Evolutionary conservation across 2,113 vertebrate species (phyloP).

Genomic region (Myiagra hebetior): DNA sequence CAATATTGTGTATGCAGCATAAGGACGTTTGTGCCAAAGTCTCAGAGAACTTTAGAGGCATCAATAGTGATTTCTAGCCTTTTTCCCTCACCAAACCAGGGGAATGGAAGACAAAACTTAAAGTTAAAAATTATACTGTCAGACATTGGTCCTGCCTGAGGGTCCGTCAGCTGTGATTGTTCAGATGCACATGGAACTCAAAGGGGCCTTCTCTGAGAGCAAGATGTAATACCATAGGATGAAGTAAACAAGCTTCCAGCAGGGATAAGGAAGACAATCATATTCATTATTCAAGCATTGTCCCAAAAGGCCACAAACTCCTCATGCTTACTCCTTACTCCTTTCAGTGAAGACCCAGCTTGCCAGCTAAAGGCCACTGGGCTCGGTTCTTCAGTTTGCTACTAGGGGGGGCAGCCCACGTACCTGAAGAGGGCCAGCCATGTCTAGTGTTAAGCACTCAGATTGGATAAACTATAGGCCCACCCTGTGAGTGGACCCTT

Average conservation of each 20-base stretch:
- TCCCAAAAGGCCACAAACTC: background rate
- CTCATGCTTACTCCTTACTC: background rate
- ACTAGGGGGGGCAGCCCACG: fast-evolving
- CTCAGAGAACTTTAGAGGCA: background rate
- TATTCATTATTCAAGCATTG: background rate
- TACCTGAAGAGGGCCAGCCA: background rate
- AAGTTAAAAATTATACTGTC: background rate
- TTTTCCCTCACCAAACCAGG: background rate
- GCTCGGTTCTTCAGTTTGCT: background rate
- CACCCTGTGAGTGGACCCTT: background rate
- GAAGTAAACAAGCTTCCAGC: background rate
- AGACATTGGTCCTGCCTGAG: background rate
- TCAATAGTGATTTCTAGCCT: background rate
- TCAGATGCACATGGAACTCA: background rate
- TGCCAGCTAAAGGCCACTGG: background rate
- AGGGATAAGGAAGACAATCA: background rate
- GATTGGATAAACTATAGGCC: background rate
- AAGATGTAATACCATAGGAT: background rate
- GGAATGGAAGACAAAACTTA: background rate
- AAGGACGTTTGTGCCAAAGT: fast-evolving
- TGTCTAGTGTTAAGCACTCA: background rate
- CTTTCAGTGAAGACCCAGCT: background rate
- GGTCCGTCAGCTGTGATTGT: background rate
- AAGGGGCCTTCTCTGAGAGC: background rate
- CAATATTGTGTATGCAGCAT: background rate